These are phyloP conservation scores for Alosa sapidissima DNA, from an alignment of 2,797 vertebrate species.

Conservation along the genomic window DNA sequence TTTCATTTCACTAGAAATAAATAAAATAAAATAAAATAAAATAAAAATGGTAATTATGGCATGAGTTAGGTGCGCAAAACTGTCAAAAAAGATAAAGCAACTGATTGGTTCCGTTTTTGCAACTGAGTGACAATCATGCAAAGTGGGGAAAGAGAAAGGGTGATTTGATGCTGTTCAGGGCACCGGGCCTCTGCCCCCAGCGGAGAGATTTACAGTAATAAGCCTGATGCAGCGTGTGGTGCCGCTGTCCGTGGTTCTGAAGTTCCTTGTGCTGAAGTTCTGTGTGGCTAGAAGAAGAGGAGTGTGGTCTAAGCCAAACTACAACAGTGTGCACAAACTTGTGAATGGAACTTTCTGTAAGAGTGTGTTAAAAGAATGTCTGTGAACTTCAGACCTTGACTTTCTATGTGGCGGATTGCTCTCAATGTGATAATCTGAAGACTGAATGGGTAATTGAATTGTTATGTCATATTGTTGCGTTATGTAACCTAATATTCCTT, in stretches of 20 bases:
- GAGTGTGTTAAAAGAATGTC: neutral
- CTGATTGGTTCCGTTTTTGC: neutral
- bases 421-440: neutral
- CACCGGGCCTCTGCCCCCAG: neutral
- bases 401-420: neutral
- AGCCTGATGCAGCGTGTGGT: neutral
- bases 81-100: neutral
- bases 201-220: neutral
- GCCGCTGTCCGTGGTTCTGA: neutral
- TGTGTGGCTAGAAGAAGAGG: neutral
- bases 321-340: too few relatives aligned
- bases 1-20: neutral
- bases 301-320: neutral
- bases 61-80: neutral
- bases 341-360: too few relatives aligned
- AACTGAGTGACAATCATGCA: neutral
- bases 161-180: neutral
- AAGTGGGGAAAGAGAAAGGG: neutral
- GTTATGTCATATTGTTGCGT: neutral
- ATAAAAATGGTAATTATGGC: neutral
- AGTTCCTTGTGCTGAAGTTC: neutral
- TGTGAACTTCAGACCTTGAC: neutral
- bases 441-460: neutral
- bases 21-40: neutral
- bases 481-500: neutral